phyloP scores from a whole-genome alignment of 2,113 vertebrate genomes.

The Ursus arctos region DNA sequence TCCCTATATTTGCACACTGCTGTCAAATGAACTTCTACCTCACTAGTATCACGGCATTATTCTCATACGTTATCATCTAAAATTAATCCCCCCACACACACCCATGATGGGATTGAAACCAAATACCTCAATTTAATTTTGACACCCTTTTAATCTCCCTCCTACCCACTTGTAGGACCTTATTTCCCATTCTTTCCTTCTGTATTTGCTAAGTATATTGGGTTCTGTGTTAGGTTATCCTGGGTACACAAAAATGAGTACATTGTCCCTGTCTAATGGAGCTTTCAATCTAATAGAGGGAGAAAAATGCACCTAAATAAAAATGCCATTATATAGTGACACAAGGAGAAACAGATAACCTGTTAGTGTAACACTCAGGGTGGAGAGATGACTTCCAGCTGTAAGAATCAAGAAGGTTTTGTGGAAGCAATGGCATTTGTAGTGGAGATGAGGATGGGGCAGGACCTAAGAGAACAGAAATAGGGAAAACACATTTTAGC shows the following conservation, averaged over 20 bases:
- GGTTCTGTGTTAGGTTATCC: not conserved
- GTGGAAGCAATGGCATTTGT: not conserved
- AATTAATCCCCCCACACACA: not conserved
- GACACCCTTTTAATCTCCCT: not conserved
- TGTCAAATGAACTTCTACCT: not conserved
- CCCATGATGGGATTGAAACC: not conserved
- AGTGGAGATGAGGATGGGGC: not conserved
- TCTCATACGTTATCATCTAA: not conserved
- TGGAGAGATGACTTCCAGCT: not conserved
- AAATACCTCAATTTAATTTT: conserved; percentile 27
- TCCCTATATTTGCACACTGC: not conserved
- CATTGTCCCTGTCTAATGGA: not conserved
- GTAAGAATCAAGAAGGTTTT: not conserved
- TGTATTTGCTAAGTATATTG: not conserved
- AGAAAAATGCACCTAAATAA: not conserved
- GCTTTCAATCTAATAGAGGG: not conserved
- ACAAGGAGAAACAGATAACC: not conserved
- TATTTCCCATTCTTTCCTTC: not conserved
- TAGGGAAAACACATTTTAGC: not conserved
- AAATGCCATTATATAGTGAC: not conserved
- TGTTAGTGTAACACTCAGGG: not conserved
- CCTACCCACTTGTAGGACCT: not conserved
- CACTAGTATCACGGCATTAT: not conserved
- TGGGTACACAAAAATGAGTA: not conserved
- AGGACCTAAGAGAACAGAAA: not conserved